These are phyloP conservation scores for Conus ventricosus DNA, from an alignment of 1,140 invertebrate genomes.

Conservation along the genomic window DNA sequence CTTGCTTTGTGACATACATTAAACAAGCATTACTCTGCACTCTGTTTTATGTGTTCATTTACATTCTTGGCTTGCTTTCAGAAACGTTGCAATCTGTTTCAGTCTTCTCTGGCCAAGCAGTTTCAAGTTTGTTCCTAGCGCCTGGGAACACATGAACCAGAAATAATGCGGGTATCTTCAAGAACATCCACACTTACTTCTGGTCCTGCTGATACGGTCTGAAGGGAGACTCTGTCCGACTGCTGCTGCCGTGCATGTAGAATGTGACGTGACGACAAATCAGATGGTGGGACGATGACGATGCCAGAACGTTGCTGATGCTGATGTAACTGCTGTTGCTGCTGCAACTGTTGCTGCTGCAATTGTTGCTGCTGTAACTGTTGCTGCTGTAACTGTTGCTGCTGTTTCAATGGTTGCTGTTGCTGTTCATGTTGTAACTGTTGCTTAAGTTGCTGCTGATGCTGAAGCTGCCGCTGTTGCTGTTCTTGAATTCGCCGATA, in stretches of 20 bases:
- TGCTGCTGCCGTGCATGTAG: neutral
- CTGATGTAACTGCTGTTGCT: constrained; percentile 25
- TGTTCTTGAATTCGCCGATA: constrained; percentile 33
- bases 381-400: no score
- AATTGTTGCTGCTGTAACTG: constrained; percentile 23
- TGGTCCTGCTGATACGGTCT: constrained; percentile 24
- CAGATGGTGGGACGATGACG: constrained; percentile 34
- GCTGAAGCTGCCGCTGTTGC: constrained; percentile 28
- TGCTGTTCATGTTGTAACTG: constrained; percentile 26
- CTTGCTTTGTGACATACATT: no score
- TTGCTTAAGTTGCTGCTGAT: constrained; percentile 49
- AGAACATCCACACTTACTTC: neutral
- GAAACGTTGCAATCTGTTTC: no score
- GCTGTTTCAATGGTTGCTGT: constrained; percentile 19
- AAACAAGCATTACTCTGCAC: no score
- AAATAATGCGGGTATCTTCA: no score
- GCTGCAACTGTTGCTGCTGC: constrained; percentile 38
- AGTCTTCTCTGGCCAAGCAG: no score
- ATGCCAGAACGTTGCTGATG: constrained; percentile 30
- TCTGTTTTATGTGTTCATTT: no score
- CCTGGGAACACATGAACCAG: no score
- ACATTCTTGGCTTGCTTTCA: no score
- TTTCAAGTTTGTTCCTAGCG: no score
- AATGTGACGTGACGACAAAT: constrained; percentile 50
- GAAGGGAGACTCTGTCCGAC: constrained; percentile 25